Evolutionary conservation across 2,113 vertebrate genomes (phyloP).

Genomic region (Herpetotheres cachinnans): DNA sequence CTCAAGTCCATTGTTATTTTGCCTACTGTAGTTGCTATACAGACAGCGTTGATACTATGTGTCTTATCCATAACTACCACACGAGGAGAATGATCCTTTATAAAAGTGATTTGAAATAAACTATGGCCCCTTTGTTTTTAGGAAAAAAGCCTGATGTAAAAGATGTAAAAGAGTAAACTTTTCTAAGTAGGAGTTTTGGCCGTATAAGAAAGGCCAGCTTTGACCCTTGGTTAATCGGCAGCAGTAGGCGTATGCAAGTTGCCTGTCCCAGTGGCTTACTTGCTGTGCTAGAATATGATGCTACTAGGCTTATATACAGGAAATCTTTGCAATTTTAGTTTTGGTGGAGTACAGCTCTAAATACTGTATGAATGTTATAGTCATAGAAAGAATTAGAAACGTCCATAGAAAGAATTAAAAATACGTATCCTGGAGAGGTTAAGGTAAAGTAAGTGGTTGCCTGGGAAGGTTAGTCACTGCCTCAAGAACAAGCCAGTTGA

Average conservation of each 20-base stretch:
- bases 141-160: neutral
- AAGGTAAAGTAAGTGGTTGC: neutral
- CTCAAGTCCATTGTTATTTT: neutral
- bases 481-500: neutral
- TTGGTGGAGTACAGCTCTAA: neutral
- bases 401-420: neutral
- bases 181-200: neutral
- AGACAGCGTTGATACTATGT: too few relatives aligned
- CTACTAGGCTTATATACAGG: neutral
- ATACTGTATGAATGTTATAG: neutral
- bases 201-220: neutral
- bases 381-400: neutral
- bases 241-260: neutral
- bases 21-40: neutral
- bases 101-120: neutral
- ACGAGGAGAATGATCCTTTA: neutral
- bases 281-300: neutral
- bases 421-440: neutral
- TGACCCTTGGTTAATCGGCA: neutral
- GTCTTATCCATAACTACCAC: neutral
- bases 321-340: neutral
- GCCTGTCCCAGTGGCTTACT: neutral
- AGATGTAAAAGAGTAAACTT: neutral
- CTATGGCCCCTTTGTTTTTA: neutral
- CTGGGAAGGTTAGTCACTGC: neutral